These are phyloP conservation scores for Alsophila aescularia DNA, from an alignment of 2,888 invertebrate genomes.

Conservation along the genomic window DNA sequence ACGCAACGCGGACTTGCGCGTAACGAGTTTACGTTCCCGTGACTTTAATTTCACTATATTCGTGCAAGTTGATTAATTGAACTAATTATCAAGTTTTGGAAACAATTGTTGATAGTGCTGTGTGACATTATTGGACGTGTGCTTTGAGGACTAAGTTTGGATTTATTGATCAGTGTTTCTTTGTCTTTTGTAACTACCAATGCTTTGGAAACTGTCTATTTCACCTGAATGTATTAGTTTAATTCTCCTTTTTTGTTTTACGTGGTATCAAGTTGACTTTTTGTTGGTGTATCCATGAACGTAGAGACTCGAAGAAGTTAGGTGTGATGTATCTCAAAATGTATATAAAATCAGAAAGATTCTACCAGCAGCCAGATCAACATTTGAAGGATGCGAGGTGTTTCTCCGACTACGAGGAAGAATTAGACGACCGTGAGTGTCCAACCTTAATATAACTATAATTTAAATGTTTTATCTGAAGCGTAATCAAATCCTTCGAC, in stretches of 20 bases:
- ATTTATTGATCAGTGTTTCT: neutral
- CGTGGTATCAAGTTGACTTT: neutral
- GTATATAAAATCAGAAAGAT: constrained; percentile 78
- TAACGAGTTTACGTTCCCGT: constrained; percentile 18
- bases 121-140: constrained; percentile 8
- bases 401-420: constrained; percentile 75
- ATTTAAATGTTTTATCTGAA: no score
- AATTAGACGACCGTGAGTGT: constrained; percentile 72
- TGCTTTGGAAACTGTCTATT: neutral
- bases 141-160: neutral
- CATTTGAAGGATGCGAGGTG: constrained; percentile 71
- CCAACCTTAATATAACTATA: neutral
- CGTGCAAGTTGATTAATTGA: constrained; percentile 1
- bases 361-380: constrained; percentile 71
- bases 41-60: constrained; percentile 10
- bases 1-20: constrained; percentile 9
- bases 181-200: constrained; percentile 4
- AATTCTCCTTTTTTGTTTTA: neutral
- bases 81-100: neutral
- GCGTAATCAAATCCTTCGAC: no score
- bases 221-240: neutral
- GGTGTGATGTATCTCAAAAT: constrained; percentile 75
- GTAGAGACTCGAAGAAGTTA: constrained; percentile 14
- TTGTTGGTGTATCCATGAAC: constrained; percentile 27
- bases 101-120: neutral